Conservation (phyloP, 2,888 invertebrate genomes). For the Neoascia interrupta region DNA sequence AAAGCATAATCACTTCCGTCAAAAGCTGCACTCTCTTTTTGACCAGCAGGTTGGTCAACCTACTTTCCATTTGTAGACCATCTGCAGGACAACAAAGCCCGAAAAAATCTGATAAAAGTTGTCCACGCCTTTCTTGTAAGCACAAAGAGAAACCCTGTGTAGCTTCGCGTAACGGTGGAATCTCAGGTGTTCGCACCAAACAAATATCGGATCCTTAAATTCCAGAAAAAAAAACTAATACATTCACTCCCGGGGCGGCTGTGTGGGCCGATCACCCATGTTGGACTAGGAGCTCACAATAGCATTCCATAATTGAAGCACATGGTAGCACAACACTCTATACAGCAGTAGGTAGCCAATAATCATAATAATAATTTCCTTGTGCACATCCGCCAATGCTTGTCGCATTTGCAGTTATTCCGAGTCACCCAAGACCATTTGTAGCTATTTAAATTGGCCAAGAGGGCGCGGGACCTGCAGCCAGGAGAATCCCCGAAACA, state of each 20-base stretch:
- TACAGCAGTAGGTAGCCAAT: conserved; percentile 59
- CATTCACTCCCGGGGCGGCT: too few relatives aligned
- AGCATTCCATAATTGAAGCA: conserved; percentile 58
- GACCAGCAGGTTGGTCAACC: too few relatives aligned
- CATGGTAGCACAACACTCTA: conserved; percentile 13
- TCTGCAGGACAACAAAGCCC: too few relatives aligned
- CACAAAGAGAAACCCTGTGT: too few relatives aligned
- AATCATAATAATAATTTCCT: conserved; percentile 67
- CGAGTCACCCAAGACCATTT: conserved; percentile 63
- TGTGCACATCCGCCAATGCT: conserved; percentile 52
- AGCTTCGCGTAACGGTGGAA: conserved; percentile 43
- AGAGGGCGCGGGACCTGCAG: conserved; percentile 37
- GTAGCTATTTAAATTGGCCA: conserved; percentile 60
- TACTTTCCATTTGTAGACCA: too few relatives aligned
- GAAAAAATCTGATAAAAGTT: too few relatives aligned
- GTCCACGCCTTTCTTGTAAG: too few relatives aligned
- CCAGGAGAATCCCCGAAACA: conserved; percentile 27
- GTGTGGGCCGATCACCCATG: conserved; percentile 49
- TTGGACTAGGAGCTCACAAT: conserved; percentile 26
- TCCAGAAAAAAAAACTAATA: conserved; percentile 8
- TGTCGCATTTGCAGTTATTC: conserved; percentile 61
- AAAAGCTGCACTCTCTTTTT: too few relatives aligned
- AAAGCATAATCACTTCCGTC: too few relatives aligned
- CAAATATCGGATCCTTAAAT: conserved; percentile 48
- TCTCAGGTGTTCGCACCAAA: conserved; percentile 50